Conservation (phyloP, 2,888 invertebrate genomes). For the Lasiommata megera region DNA sequence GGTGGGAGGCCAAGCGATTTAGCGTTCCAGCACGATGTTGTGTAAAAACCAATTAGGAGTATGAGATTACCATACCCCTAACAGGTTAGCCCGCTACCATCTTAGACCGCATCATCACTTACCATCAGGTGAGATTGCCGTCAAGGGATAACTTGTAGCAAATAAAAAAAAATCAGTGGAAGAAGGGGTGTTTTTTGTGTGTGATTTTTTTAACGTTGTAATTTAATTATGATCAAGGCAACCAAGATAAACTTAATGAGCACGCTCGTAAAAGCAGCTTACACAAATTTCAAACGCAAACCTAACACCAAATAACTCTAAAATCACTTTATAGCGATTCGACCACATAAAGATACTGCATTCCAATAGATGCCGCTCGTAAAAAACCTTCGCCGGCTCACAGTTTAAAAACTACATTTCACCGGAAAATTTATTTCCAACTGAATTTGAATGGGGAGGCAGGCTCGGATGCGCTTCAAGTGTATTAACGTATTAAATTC, state of each 20-base stretch:
- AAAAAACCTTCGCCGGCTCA: conserved; percentile 21
- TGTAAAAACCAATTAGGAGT: too few relatives aligned
- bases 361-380: conserved; percentile 3
- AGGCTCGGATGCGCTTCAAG: conserved; percentile 22
- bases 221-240: too few relatives aligned
- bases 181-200: too few relatives aligned
- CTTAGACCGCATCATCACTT: too few relatives aligned
- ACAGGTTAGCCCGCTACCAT: too few relatives aligned
- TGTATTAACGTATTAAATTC: conserved; percentile 33
- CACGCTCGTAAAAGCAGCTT: background rate
- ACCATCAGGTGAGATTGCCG: too few relatives aligned
- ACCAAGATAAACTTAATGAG: background rate
- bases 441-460: conserved; percentile 37
- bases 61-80: too few relatives aligned
- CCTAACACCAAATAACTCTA: background rate
- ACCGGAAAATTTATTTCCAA: conserved; percentile 37
- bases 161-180: too few relatives aligned
- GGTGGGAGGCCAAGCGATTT: too few relatives aligned
- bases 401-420: conserved; percentile 35
- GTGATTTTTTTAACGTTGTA: too few relatives aligned
- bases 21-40: too few relatives aligned
- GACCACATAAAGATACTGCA: conserved; percentile 14
- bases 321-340: background rate
- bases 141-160: too few relatives aligned
- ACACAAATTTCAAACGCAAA: background rate